These are phyloP conservation scores for Amorpha juglandis DNA, from an alignment of 2,888 invertebrate genomes.

Conservation along the genomic window DNA sequence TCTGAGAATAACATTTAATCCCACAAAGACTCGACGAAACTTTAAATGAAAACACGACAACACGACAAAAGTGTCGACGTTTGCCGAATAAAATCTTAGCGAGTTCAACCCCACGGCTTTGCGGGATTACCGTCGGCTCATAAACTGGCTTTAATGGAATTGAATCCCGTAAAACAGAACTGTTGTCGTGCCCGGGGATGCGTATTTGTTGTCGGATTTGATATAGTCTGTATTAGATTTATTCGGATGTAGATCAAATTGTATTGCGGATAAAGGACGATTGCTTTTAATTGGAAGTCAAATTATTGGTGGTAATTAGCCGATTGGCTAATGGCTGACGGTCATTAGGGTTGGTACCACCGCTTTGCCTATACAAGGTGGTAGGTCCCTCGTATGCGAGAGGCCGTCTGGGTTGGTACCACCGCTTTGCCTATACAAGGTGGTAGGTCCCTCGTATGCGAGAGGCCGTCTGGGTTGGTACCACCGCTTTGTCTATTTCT, in stretches of 20 bases:
- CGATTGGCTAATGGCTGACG: no score
- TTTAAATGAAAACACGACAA: constrained; percentile 8
- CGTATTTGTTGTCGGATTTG: neutral
- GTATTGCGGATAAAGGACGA: neutral
- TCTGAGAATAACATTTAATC: neutral
- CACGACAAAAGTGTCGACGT: constrained; percentile 26
- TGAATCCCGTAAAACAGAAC: constrained; percentile 68
- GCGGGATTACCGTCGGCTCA: constrained; percentile 53
- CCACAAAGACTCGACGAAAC: neutral
- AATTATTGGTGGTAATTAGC: no score
- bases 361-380: no score
- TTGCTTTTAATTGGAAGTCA: no score
- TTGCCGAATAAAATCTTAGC: constrained; percentile 32
- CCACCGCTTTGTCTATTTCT: no score
- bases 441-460: no score
- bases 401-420: no score
- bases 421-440: no score
- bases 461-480: no score
- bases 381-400: no score
- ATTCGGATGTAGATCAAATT: neutral
- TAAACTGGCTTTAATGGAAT: constrained; percentile 70
- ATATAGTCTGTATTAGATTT: neutral
- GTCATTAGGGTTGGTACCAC: no score
- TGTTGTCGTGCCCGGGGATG: constrained; percentile 4
- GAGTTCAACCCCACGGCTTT: constrained; percentile 36